Percentiles rank a stretch among this genome's conserved stretches.
These are phyloP conservation scores for Gadopsis marmoratus DNA, from an alignment of 2,797 vertebrate species.

Conservation along the genomic window DNA sequence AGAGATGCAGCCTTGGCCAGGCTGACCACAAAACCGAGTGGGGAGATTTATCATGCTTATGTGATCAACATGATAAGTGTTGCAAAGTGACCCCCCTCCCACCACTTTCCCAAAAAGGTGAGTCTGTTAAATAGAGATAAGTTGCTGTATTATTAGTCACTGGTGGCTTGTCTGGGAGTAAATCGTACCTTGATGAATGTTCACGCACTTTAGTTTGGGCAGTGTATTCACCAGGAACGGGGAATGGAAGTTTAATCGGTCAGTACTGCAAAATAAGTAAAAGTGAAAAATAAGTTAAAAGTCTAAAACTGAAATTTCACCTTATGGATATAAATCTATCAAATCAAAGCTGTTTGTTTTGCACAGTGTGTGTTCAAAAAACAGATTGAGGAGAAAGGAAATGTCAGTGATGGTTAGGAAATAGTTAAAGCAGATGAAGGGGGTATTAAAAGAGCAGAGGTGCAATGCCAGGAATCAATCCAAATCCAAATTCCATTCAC, in stretches of 20 bases:
- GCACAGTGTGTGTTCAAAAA: not conserved
- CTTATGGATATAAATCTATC: not conserved
- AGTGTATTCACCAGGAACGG: not conserved
- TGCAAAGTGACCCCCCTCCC: not conserved
- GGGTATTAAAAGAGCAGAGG: conserved; percentile 10
- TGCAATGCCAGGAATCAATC: conserved; percentile 10
- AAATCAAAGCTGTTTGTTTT: conserved; percentile 13
- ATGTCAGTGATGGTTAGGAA: not conserved
- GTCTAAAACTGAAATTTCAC: not conserved
- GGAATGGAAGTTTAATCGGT: not conserved
- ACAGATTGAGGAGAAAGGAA: not conserved
- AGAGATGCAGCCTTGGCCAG: conserved; percentile 54
- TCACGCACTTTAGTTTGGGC: conserved; percentile 20
- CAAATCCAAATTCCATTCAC: conserved; percentile 2
- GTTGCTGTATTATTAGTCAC: conserved; percentile 24
- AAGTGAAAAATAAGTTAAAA: too few relatives aligned
- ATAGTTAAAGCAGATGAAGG: conserved; percentile 10
- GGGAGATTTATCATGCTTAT: conserved; percentile 78
- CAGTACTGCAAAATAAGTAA: not conserved
- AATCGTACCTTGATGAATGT: conserved; percentile 41
- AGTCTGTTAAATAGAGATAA: conserved; percentile 29
- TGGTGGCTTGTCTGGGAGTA: conserved; percentile 19
- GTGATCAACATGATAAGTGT: conserved; percentile 75
- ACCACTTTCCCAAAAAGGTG: not conserved
- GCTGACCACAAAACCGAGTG: conserved; percentile 55